phyloP scores from a whole-genome alignment of 92 coral and sea anemone genomes.

The Palythoa grandis region DNA sequence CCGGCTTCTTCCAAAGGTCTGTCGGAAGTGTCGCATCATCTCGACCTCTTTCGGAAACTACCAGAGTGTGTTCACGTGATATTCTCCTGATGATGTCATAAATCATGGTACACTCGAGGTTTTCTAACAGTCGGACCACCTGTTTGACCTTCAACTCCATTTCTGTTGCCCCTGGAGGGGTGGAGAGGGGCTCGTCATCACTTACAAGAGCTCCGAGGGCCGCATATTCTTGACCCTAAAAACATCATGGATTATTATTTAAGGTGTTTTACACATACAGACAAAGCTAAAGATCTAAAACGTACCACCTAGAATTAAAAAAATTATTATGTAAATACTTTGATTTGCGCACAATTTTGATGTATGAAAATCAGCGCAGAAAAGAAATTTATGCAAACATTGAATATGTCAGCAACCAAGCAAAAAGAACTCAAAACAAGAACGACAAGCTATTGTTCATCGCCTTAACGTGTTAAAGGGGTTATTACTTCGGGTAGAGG shows the following conservation, averaged over 20 bases:
- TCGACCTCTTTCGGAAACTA: slow-evolving; percentile 95
- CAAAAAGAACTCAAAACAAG: too few species aligned
- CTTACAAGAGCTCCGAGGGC: slow-evolving; percentile 89
- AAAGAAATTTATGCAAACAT: too few species aligned
- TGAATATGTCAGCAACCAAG: too few species aligned
- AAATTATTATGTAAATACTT: too few species aligned
- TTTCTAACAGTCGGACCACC: slow-evolving; percentile 91
- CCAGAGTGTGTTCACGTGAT: slow-evolving; percentile 97
- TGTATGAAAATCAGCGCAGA: too few species aligned
- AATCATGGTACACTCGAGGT: slow-evolving; percentile 96
- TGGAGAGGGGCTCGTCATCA: slow-evolving; percentile 96
- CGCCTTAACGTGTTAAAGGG: too few species aligned
- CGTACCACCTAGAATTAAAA: too few species aligned
- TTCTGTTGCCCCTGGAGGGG: slow-evolving; percentile 96
- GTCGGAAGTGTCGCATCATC: slow-evolving; percentile 98
- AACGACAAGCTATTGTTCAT: too few species aligned
- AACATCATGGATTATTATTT: background rate
- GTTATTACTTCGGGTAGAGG: too few species aligned
- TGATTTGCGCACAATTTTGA: too few species aligned
- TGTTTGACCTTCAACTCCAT: slow-evolving; percentile 98
- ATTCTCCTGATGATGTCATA: slow-evolving; percentile 91
- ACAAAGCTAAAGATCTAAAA: too few species aligned
- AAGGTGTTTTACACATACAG: background rate
- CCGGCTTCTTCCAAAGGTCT: slow-evolving; percentile 98
- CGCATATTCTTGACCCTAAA: slow-evolving; percentile 91